Evolutionary conservation across 1,140 invertebrate species (phyloP).

Genomic region (Zaprionus camerounensis): DNA sequence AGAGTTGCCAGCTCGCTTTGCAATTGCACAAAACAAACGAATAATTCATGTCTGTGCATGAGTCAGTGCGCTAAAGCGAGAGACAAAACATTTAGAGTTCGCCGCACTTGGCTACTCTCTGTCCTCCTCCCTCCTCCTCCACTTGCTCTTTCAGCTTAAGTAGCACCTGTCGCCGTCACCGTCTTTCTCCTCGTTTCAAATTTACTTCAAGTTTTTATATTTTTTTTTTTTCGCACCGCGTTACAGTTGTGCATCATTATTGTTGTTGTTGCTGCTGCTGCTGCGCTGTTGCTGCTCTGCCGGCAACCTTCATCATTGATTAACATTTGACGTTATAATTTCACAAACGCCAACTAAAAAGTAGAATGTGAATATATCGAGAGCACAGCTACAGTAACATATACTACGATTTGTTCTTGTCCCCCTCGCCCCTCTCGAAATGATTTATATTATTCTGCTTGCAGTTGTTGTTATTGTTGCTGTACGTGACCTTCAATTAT

Average conservation of each 20-base stretch:
- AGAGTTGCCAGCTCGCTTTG: conserved; percentile 34
- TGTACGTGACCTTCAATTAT: conserved; percentile 78
- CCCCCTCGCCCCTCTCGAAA: conserved; percentile 28
- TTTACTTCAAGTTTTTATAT: conserved; percentile 48
- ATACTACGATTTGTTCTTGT: conserved; percentile 17
- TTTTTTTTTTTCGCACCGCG: conserved; percentile 54
- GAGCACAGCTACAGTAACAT: conserved; percentile 48
- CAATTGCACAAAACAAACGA: conserved; percentile 6
- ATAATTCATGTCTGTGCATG: conserved; percentile 23
- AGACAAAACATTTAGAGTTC: conserved; percentile 31
- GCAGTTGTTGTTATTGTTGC: conserved; percentile 48
- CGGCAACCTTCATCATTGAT: conserved; percentile 76
- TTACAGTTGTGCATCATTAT: conserved; percentile 63
- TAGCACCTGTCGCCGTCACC: conserved; percentile 26
- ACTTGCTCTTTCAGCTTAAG: conserved; percentile 12
- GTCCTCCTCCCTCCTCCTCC: neutral
- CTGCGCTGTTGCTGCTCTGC: conserved; percentile 6
- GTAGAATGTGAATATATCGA: conserved; percentile 52
- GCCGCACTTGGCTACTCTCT: conserved; percentile 7
- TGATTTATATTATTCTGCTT: conserved; percentile 50
- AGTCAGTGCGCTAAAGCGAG: conserved; percentile 31
- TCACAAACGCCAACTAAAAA: conserved; percentile 71
- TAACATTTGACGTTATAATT: conserved; percentile 83
- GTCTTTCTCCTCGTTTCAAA: conserved; percentile 36
- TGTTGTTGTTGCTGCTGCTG: conserved; percentile 49